phyloP scores from a whole-genome alignment of 2,113 vertebrate species.

The cat (Felis catus) region F.catus_Fca126_mat1.0 CM031424.1:21050001-21050500 shows the following conservation, averaged over 20 bases:
- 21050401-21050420: neutral
- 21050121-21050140: no score
- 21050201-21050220: conserved; percentile 22
- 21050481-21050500: neutral
- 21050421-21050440: neutral
- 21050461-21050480: neutral
- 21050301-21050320: neutral
- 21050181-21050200: no score
- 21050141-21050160: no score
- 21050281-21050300: conserved; percentile 49
- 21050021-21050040: no score
- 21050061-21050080: no score
- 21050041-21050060: no score
- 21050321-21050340: neutral
- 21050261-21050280: conserved; percentile 14
- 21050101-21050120: no score
- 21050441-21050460: neutral
- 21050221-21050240: conserved; percentile 11
- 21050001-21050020: no score
- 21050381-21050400: neutral
- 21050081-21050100: no score
- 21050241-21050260: neutral
- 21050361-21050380: neutral
- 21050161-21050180: no score
- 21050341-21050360: neutral